A percentile compares a stretch with the other conserved stretches of the same genome.
Evolutionary conservation across 2,888 invertebrate genomes (phyloP).

Genomic region (Protonemura montana): DNA sequence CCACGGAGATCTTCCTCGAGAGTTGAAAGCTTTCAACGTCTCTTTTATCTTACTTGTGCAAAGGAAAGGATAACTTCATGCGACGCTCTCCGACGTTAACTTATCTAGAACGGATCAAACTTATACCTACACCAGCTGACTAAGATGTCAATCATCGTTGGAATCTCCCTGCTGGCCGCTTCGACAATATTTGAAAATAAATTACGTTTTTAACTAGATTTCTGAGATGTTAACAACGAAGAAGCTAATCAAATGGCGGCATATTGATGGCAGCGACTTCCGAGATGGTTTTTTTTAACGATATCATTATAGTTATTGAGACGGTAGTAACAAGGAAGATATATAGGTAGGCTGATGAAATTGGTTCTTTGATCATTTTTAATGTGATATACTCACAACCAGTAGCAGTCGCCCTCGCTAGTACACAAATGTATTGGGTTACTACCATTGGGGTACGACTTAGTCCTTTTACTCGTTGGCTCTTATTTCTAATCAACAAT

Average conservation of each 20-base stretch:
- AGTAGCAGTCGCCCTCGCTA: neutral
- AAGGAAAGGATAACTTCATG: neutral
- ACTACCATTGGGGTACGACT: too few relatives aligned
- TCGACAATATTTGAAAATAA: constrained; percentile 22
- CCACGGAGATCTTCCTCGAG: neutral
- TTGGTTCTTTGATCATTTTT: constrained; percentile 12
- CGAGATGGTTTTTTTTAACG: constrained; percentile 7
- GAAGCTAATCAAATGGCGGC: constrained; percentile 1
- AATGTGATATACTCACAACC: neutral
- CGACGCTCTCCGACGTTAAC: neutral
- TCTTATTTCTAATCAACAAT: neutral
- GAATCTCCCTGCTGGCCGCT: neutral
- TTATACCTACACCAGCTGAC: neutral
- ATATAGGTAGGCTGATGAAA: neutral
- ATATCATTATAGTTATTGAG: constrained; percentile 16
- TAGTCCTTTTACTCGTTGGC: too few relatives aligned
- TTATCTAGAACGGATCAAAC: neutral
- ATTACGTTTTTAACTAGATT: constrained; percentile 37
- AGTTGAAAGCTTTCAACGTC: neutral
- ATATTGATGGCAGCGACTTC: constrained; percentile 9
- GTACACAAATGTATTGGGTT: neutral
- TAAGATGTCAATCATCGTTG: neutral
- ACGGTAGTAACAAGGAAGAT: constrained; percentile 16
- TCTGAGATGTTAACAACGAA: constrained; percentile 1
- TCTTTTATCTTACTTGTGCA: neutral